A percentile compares a stretch with the other conserved stretches of the same genome.
These are phyloP conservation scores for Caerostris darwini DNA, from an alignment of 1,140 invertebrate species.

Conservation along the genomic window DNA sequence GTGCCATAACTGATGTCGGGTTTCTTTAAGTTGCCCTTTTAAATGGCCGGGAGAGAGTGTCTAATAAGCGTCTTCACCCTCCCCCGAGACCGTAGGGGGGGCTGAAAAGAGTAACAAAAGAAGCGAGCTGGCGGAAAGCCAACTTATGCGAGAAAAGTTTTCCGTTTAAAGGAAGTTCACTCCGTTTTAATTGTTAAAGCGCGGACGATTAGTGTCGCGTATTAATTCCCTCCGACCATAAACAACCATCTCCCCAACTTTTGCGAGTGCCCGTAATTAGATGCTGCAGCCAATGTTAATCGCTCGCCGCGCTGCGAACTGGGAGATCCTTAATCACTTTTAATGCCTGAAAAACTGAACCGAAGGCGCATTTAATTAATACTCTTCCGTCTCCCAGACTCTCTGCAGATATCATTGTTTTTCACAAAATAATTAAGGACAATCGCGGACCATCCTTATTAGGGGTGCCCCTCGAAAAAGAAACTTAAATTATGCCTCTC, in stretches of 20 bases:
- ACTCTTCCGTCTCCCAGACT: conserved; percentile 33
- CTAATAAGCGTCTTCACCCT: not conserved
- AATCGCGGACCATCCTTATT: conserved; percentile 6
- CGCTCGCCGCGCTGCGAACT: conserved; percentile 51
- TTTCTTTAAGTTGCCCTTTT: not conserved
- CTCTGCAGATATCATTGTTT: conserved; percentile 37
- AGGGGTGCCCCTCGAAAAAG: not conserved
- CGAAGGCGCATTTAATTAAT: conserved; percentile 72
- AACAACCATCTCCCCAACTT: conserved; percentile 71
- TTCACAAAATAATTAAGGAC: conserved; percentile 75
- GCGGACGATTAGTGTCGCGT: conserved; percentile 70
- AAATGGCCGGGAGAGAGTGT: not conserved
- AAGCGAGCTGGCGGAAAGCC: conserved; percentile 43
- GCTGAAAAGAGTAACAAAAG: conserved; percentile 37
- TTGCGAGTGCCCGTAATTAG: conserved; percentile 70
- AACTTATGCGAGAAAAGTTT: conserved; percentile 49
- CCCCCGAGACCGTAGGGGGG: conserved; percentile 21
- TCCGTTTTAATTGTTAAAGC: conserved; percentile 70
- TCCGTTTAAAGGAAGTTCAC: conserved; percentile 36
- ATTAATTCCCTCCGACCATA: conserved; percentile 76
- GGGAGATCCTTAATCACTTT: conserved; percentile 75
- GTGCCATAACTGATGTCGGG: not conserved
- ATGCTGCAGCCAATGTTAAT: conserved; percentile 66
- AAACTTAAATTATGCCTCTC: conserved; percentile 12
- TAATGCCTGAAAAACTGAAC: conserved; percentile 71